Conservation (phyloP, 2,797 vertebrate genomes). For the Leuciscus waleckii region DNA sequence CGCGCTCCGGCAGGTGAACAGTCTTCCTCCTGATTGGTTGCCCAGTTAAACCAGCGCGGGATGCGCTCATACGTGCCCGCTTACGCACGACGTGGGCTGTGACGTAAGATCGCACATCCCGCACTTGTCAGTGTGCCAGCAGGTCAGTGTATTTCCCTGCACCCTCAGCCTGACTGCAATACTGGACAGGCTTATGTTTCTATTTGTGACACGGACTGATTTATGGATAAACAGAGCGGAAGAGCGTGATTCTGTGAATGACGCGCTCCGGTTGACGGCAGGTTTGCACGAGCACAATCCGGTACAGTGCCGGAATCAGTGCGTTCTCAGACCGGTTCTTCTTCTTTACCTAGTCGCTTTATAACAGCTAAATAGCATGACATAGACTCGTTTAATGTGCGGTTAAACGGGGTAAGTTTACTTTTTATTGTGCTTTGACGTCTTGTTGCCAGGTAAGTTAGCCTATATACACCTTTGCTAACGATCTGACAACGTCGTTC, state of each 20-base stretch:
- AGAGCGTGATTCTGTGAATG: background rate
- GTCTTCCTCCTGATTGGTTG: background rate
- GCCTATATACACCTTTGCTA: background rate
- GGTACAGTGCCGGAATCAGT: background rate
- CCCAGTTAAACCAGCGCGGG: background rate
- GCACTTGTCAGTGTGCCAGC: conserved; percentile 5
- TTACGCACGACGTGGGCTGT: background rate
- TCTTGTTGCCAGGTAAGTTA: background rate
- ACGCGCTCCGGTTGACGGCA: background rate
- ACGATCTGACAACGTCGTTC: background rate
- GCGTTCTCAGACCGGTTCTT: conserved; percentile 1
- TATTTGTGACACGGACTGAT: conserved; percentile 19
- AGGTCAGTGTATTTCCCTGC: background rate
- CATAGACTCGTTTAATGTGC: background rate
- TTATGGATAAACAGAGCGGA: conserved; percentile 16
- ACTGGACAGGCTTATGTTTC: background rate
- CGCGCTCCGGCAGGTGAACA: background rate
- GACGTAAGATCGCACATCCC: background rate
- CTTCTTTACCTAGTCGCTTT: no score
- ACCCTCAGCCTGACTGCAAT: background rate
- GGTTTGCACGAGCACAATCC: conserved; percentile 16
- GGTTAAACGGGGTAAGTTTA: background rate
- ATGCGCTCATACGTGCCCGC: background rate
- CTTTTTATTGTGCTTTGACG: background rate
- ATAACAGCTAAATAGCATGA: background rate